Base-by-base conservation (phyloP, 2,888 invertebrate species). In the Tachina grossa region DNA sequence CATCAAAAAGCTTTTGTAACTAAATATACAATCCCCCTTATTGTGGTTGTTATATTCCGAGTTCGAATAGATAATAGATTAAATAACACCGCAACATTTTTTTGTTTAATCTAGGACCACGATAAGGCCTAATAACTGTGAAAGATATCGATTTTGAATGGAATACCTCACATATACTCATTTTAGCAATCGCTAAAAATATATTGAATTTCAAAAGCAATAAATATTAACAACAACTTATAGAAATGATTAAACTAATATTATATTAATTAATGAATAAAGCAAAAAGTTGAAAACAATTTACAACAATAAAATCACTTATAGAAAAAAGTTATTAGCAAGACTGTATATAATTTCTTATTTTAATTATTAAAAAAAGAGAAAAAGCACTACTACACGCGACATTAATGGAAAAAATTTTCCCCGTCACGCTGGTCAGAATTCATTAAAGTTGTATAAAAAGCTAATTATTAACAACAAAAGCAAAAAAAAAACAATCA, bases 391-490 rank as follows among this genome's bases (percentile, higher is more conserved):
- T 5, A 9, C 9, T 41, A 39, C 39, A 6, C 9, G 31, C 6
- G 71, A 71, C 66, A 74, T 59, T 66, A 68, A 66, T 13, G 53
- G 55, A 76, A 49, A 68, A 49, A 69, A 49, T 16, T n/a, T n/a
- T 22, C 10, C 2, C 11, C 31, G n/a, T 49, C 47, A 45, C 55
- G 45, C 75, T 76, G 75, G 61, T 11, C 75, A 75, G 16, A 61
- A 75, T 75, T 75, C 69, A 69, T 53, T 63, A 69, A 78, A 71
- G 14, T 69, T 71, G 59, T 65, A 13, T 53, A 49, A 61, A 63
- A 65, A 57, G 69, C 51, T 65, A 65, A 71, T 81, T 76, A 76
- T 49, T 55, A 22, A 14, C 19, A 63, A 77, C 79, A 65, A 53
- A 47, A 63, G 39, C 39, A 65, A 47, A 47, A 65, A 11, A 6